Conservation (phyloP, 2,113 vertebrate species). For the Pleuronectes platessa region DNA sequence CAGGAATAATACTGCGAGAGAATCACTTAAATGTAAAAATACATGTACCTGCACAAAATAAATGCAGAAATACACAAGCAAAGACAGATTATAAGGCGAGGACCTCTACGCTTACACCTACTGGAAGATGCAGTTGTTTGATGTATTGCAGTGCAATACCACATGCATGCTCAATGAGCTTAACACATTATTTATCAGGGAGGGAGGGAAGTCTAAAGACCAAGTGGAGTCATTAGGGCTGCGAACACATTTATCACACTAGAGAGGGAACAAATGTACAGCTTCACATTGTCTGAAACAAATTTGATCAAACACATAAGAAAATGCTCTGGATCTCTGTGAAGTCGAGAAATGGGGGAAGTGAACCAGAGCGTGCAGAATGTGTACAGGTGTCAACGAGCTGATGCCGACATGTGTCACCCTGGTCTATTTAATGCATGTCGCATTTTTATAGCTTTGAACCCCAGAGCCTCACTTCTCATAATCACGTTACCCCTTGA, state of each 20-base stretch:
- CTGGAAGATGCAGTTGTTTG: conserved; percentile 34
- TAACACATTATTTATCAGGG: conserved; percentile 33
- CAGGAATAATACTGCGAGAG: conserved; percentile 12
- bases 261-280: conserved; percentile 2
- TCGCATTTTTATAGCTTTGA: conserved; percentile 37
- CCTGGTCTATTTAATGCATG: conserved; percentile 6
- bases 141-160: conserved; percentile 37
- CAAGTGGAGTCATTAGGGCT: conserved; percentile 32
- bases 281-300: neutral
- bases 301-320: neutral
- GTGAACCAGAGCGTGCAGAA: too few relatives aligned
- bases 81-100: conserved; percentile 13
- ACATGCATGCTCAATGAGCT: conserved; percentile 44
- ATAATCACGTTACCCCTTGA: conserved; percentile 24
- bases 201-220: conserved; percentile 5
- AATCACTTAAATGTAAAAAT: neutral
- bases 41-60: neutral
- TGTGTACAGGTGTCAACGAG: conserved; percentile 26
- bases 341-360: neutral
- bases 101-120: conserved; percentile 30
- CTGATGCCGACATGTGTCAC: neutral
- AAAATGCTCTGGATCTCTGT: neutral
- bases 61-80: neutral
- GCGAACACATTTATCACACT: conserved; percentile 39
- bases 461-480: conserved; percentile 31